These are phyloP conservation scores for Saimiri boliviensis DNA, from an alignment of 2,113 vertebrate genomes.

Conservation along the genomic window DNA sequence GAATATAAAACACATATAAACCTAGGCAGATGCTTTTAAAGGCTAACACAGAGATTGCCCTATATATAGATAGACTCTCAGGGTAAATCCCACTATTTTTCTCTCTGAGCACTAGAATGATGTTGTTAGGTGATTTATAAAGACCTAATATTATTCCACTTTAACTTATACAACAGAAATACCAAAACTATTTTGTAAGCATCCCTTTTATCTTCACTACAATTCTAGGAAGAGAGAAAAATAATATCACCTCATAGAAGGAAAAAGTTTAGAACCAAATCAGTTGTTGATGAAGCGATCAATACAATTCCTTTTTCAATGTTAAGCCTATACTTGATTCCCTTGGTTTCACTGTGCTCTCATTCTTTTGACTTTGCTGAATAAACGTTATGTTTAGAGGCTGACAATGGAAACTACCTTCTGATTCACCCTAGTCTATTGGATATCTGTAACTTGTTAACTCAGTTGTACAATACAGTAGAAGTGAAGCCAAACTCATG, in stretches of 20 bases:
- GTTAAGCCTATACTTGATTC: neutral
- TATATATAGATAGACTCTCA: neutral
- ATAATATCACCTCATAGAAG: neutral
- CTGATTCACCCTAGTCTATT: neutral
- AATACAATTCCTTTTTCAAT: neutral
- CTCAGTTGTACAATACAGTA: neutral
- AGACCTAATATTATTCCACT: neutral
- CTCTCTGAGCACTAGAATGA: neutral
- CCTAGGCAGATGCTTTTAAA: neutral
- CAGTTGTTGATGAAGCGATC: neutral
- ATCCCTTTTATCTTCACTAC: neutral
- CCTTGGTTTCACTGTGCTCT: neutral
- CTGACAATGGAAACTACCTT: neutral
- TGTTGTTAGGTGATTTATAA: neutral
- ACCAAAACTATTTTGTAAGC: neutral
- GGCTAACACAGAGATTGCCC: neutral
- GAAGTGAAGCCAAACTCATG: neutral
- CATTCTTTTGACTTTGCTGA: constrained; percentile 10
- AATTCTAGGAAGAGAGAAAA: neutral
- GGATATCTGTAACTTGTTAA: neutral
- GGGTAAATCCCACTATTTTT: neutral
- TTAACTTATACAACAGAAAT: neutral
- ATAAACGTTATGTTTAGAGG: neutral
- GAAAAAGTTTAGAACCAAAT: neutral
- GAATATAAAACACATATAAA: constrained; percentile 13